phyloP scores from a whole-genome alignment of 2,113 vertebrate genomes.

The Gracilinanus agilis region DNA sequence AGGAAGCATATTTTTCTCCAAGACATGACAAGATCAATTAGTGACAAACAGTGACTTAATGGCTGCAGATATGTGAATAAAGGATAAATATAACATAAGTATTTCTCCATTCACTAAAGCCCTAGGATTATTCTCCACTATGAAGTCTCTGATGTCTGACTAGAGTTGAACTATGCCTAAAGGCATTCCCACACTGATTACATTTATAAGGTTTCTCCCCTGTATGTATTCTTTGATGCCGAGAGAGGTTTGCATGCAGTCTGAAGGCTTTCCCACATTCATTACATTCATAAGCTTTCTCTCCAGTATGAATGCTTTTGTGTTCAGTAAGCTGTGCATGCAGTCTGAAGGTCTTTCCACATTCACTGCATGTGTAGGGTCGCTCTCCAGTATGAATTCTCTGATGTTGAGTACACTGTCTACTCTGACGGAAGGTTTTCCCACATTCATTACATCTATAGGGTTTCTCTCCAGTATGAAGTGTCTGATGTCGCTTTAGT shows the following conservation, averaged over 20 bases:
- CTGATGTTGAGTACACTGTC: slow-evolving; percentile 38
- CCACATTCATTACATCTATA: slow-evolving; percentile 47
- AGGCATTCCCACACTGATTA: slow-evolving; percentile 57
- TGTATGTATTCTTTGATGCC: slow-evolving; percentile 51
- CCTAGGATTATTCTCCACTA: neutral
- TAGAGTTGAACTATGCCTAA: slow-evolving; percentile 55
- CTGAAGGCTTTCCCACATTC: slow-evolving; percentile 50
- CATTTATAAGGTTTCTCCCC: slow-evolving; percentile 60
- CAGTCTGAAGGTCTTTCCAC: slow-evolving; percentile 47
- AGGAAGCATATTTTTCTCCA: neutral
- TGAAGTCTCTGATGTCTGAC: slow-evolving; percentile 38
- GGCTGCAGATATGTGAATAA: neutral
- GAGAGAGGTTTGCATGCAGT: slow-evolving; percentile 20
- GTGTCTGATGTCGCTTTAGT: slow-evolving; percentile 30
- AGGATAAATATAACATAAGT: neutral
- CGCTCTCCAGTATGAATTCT: slow-evolving; percentile 56
- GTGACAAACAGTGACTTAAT: neutral
- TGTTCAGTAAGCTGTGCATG: slow-evolving; percentile 48
- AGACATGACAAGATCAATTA: neutral
- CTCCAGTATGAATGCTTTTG: slow-evolving; percentile 55
- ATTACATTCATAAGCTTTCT: slow-evolving; percentile 29
- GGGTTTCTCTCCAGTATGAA: slow-evolving; percentile 65
- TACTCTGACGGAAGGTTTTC: slow-evolving; percentile 53
- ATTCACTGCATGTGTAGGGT: slow-evolving; percentile 34
- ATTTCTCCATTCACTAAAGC: neutral